phyloP scores from a whole-genome alignment of 2,888 invertebrate species.

The Lycia hirtaria region DNA sequence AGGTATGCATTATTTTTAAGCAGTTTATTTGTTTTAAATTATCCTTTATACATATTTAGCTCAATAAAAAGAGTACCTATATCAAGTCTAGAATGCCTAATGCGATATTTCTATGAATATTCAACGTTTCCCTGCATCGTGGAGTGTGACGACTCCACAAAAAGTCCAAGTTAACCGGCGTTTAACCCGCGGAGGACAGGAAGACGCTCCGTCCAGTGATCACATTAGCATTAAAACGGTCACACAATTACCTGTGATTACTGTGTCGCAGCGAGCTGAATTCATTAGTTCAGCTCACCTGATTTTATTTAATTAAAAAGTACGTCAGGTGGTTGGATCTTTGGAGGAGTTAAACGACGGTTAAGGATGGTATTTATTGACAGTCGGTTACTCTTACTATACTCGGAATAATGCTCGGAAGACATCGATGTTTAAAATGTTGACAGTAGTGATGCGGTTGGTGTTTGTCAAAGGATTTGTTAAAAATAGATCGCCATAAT shows the following conservation, averaged over 20 bases:
- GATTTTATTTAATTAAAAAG: constrained; percentile 83
- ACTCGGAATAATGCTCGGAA: neutral
- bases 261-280: constrained; percentile 80
- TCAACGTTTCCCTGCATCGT: constrained; percentile 10
- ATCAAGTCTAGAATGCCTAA: neutral
- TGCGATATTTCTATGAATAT: constrained; percentile 18
- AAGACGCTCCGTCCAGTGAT: constrained; percentile 53
- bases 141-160: constrained; percentile 21
- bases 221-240: constrained; percentile 81
- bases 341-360: constrained; percentile 12
- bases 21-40: neutral
- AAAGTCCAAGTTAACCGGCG: constrained; percentile 22
- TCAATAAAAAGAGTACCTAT: neutral
- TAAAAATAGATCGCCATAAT: no score
- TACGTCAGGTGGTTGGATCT: constrained; percentile 34
- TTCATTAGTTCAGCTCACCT: constrained; percentile 85
- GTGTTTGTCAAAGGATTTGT: no score
- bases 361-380: neutral
- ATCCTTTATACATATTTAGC: neutral
- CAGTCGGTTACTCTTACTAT: neutral
- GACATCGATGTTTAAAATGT: no score
- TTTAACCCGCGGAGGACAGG: constrained; percentile 44
- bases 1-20: no score
- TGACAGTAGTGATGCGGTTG: no score
- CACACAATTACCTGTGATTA: constrained; percentile 81